These are phyloP conservation scores for Harmothoe impar DNA, from an alignment of 2,888 invertebrate species.

Conservation along the genomic window DNA sequence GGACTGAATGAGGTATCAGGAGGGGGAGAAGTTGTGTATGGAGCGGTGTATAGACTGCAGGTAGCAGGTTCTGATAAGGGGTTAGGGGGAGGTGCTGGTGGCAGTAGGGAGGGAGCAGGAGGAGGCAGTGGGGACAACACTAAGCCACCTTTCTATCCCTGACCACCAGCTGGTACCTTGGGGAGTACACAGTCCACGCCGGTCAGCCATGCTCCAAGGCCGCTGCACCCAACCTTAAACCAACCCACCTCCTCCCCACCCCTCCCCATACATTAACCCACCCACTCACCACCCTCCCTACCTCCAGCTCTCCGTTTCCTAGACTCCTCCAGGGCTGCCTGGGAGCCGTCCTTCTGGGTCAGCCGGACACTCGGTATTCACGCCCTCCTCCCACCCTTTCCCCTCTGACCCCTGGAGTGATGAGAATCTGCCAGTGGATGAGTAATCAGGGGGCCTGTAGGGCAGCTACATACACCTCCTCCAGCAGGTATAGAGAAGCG, in stretches of 20 bases:
- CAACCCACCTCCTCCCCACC: not conserved
- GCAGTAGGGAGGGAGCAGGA: no score
- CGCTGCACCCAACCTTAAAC: not conserved
- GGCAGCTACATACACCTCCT: not conserved
- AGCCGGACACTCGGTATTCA: not conserved
- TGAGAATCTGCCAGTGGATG: not conserved
- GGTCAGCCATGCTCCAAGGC: not conserved
- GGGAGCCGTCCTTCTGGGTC: not conserved
- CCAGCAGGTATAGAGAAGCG: constrained; percentile 1
- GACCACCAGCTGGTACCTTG: constrained; percentile 20
- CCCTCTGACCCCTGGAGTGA: not conserved
- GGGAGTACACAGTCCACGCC: not conserved
- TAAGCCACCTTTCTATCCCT: constrained; percentile 19
- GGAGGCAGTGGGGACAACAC: no score
- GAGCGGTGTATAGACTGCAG: not conserved
- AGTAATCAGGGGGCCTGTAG: constrained; percentile 1
- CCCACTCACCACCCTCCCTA: not conserved
- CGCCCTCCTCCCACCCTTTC: not conserved
- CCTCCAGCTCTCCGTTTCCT: not conserved
- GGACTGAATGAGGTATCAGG: no score
- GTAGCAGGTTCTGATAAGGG: not conserved
- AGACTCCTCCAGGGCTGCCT: not conserved
- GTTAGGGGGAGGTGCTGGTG: no score
- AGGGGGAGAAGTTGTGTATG: not conserved
- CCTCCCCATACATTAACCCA: not conserved